phyloP scores from a whole-genome alignment of 2,888 invertebrate genomes.

The Eubasilissa splendida region DNA sequence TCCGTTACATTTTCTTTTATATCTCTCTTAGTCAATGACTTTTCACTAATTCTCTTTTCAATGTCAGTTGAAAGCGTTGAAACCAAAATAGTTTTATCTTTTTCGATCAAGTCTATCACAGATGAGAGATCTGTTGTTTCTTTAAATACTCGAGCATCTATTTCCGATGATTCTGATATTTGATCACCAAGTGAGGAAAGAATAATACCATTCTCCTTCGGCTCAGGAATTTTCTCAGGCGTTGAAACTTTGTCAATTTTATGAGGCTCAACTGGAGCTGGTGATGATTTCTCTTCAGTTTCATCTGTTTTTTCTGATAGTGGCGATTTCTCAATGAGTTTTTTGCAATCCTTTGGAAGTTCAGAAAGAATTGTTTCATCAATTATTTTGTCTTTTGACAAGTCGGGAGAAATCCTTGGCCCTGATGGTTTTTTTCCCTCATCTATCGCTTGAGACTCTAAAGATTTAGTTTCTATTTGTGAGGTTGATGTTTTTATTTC shows the following conservation, averaged over 20 bases:
- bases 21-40: not conserved
- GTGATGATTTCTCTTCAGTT: not conserved
- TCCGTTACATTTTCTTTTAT: constrained; percentile 18
- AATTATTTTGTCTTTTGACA: not conserved
- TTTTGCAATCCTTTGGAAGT: not conserved
- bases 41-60: not conserved
- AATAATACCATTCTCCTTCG: not conserved
- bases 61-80: not conserved
- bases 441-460: no score
- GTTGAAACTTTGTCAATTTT: not conserved
- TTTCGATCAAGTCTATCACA: not conserved
- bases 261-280: not conserved
- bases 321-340: no score
- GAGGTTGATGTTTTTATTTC: no score
- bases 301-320: not conserved
- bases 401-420: no score
- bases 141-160: constrained; percentile 14
- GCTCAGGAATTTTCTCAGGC: not conserved
- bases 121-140: not conserved
- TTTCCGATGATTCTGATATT: not conserved
- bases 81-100: not conserved
- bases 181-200: no score
- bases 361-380: not conserved
- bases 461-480: no score
- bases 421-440: no score